phyloP scores from a whole-genome alignment of 2,888 invertebrate species.

The Muschampia plurimacula region DNA sequence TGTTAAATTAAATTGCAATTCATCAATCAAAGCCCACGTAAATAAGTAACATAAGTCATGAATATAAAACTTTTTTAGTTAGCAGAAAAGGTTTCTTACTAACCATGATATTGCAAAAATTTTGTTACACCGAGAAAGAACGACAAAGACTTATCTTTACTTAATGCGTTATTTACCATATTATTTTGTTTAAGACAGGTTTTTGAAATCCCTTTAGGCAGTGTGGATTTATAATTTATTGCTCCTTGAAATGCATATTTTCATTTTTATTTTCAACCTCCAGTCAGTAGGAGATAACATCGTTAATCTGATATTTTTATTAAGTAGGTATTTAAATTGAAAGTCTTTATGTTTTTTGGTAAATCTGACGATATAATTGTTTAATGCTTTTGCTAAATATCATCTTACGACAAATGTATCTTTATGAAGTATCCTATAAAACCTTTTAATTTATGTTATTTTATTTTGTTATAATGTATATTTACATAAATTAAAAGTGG shows the following conservation, averaged over 20 bases:
- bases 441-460: too few relatives aligned
- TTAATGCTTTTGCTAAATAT: not conserved
- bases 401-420: not conserved
- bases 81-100: conserved; percentile 37
- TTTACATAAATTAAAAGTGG: not conserved
- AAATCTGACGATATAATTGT: not conserved
- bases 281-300: conserved; percentile 1
- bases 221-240: not conserved
- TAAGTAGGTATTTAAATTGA: too few relatives aligned
- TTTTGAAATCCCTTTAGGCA: not conserved
- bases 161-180: conserved; percentile 15
- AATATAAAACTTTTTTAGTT: conserved; percentile 42
- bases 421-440: too few relatives aligned
- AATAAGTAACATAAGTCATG: conserved; percentile 28
- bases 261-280: not conserved
- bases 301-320: not conserved
- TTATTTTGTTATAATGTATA: not conserved
- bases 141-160: conserved; percentile 12
- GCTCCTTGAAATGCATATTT: not conserved
- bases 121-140: conserved; percentile 19
- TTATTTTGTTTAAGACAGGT: conserved; percentile 21
- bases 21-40: conserved; percentile 40
- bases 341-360: not conserved
- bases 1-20: conserved; percentile 25
- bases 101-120: conserved; percentile 42